phyloP scores from a whole-genome alignment of 2,797 vertebrate species.

The Acridotheres tristis region DNA sequence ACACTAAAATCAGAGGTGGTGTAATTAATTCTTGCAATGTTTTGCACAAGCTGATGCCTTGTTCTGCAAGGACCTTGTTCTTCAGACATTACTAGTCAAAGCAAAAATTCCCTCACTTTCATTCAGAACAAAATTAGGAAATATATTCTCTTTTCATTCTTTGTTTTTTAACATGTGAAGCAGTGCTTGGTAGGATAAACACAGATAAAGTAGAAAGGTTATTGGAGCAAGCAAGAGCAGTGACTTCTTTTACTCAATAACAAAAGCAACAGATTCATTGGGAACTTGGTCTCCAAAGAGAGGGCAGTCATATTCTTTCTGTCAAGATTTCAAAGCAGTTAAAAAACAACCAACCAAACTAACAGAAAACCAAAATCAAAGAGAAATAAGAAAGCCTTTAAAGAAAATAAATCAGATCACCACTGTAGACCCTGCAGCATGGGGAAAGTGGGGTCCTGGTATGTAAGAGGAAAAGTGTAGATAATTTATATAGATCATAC shows the following conservation, averaged over 20 bases:
- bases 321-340: neutral
- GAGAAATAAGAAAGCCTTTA: neutral
- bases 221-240: neutral
- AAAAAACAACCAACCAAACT: accelerated
- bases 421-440: neutral
- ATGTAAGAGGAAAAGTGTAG: neutral
- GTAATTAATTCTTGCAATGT: neutral
- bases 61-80: neutral
- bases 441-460: neutral
- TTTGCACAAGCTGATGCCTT: neutral
- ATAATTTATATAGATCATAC: neutral
- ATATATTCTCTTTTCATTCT: neutral
- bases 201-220: neutral
- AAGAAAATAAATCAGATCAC: neutral
- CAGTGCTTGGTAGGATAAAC: neutral
- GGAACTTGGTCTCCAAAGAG: neutral
- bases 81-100: neutral
- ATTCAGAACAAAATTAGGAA: neutral
- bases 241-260: neutral
- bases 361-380: neutral
- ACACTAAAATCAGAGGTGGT: neutral
- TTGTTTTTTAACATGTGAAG: neutral
- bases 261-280: neutral
- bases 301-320: neutral
- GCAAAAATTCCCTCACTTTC: neutral